Conservation (phyloP, 2,888 invertebrate genomes). For the Spilosoma lubricipeda region DNA sequence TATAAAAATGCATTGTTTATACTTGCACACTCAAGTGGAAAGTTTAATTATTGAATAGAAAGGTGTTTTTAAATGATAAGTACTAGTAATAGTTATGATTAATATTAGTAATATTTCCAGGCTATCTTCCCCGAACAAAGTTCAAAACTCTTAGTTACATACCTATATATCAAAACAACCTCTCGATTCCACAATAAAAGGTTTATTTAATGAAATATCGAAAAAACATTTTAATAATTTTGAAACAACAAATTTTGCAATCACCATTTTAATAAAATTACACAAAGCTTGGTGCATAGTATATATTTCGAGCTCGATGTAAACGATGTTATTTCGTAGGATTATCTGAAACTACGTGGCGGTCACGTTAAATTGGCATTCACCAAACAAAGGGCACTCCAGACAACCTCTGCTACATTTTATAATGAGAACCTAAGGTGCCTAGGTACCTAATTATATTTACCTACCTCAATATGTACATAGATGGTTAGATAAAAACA, state of each 20-base stretch:
- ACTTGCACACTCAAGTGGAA: no score
- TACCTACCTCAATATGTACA: neutral
- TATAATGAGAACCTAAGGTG: neutral
- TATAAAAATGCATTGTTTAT: no score
- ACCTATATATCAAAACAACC: neutral
- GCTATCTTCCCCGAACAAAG: neutral
- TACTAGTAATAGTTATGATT: neutral
- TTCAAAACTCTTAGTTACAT: neutral
- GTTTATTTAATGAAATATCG: neutral
- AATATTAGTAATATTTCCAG: neutral
- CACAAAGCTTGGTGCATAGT: neutral
- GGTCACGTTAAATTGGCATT: conserved; percentile 50
- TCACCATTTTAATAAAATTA: conserved; percentile 11
- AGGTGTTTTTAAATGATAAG: neutral
- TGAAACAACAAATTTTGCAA: neutral
- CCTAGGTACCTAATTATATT: neutral
- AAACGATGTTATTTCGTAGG: conserved; percentile 17
- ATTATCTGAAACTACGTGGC: conserved; percentile 26
- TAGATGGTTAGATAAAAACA: neutral
- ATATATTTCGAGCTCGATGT: neutral
- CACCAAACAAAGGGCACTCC: conserved; percentile 29
- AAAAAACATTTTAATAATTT: neutral
- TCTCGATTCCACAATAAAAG: neutral
- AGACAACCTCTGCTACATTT: neutral
- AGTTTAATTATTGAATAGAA: neutral